Evolutionary conservation across 2,888 invertebrate species (phyloP), one percentile per base, ranked within the genome.

Genomic region (Dolichomitus sp.): DNA sequence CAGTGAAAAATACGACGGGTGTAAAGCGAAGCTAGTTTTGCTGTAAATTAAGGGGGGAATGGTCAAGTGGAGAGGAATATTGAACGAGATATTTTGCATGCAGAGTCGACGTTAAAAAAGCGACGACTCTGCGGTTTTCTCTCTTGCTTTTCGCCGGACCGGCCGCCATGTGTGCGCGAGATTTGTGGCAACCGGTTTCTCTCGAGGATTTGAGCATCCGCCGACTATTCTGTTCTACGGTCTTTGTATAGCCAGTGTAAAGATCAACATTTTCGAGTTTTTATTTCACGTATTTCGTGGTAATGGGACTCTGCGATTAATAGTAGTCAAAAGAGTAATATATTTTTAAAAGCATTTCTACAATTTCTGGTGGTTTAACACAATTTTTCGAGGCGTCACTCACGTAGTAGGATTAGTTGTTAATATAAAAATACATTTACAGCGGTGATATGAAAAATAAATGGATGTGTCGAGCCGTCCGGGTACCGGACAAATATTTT

Each of bases 161-260:
- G 79, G 74, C 78, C 81, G 81, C 81, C 78, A 74, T 78, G 81
- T 69, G 76, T 63, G 69, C 68, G 57, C 70, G 74, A 63, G 59
- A 73, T 78, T 79, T 54, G 69, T 74, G 63, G 74, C 33, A 79
- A 78, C 82, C 82, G 82, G 82, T 82, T 82, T 70, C 70, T 17
- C 54, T 54, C 52, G 69, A 37, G 11, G 50, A 50, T 50, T 52
- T 27, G 50, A 50, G 19, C 17, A 19, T 50, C 50, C 52, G 52
- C 12, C 5, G 14, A 45, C 45, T n/a, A 45, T 45, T 40, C 40
- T 9, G 12, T 45, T 5, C n/a, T 45, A 30, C 14, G 57, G 1
- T 57, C 12, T 54, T 54, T 23, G 52, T 52, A 52, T 52, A 52
- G 3, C 6, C 52, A 52, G 17, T 23, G 23, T 23, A 23, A 9